These are phyloP conservation scores for Camponotus fellah DNA, from an alignment of 2,888 invertebrate species.

Conservation along the genomic window DNA sequence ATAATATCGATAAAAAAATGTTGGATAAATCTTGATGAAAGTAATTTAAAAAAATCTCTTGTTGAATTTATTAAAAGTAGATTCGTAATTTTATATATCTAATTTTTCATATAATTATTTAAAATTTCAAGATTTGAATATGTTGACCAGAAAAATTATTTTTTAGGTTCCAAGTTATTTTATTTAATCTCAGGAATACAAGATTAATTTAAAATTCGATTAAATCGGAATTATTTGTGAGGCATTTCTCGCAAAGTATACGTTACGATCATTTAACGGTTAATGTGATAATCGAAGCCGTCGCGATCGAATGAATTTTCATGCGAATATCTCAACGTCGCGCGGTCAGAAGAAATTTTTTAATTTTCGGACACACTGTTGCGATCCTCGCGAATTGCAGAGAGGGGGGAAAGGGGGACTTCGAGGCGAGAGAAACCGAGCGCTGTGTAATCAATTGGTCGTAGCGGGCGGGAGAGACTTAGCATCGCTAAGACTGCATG, in stretches of 20 bases:
- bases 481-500: slow-evolving; percentile 80
- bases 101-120: not conserved
- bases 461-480: slow-evolving; percentile 73
- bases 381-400: slow-evolving; percentile 61
- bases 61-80: not conserved
- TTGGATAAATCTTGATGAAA: not conserved
- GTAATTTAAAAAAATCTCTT: not conserved
- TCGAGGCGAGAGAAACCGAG: slow-evolving; percentile 71
- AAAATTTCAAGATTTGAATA: not conserved
- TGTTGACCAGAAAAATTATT: not conserved
- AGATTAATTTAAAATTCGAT: not conserved
- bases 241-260: not conserved
- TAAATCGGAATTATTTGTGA: not conserved
- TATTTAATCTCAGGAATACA: not conserved
- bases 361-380: slow-evolving; percentile 61
- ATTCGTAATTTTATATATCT: not conserved
- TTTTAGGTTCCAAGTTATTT: not conserved
- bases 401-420: slow-evolving; percentile 53
- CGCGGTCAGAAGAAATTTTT: slow-evolving; percentile 27
- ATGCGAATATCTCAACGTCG: slow-evolving; percentile 25
- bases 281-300: not conserved
- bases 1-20: not conserved
- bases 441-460: slow-evolving; percentile 82
- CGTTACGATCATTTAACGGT: not conserved
- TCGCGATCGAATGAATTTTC: not conserved